These are phyloP conservation scores for Pachymerium ferrugineum DNA, from an alignment of 2,888 invertebrate genomes.

Conservation along the genomic window DNA sequence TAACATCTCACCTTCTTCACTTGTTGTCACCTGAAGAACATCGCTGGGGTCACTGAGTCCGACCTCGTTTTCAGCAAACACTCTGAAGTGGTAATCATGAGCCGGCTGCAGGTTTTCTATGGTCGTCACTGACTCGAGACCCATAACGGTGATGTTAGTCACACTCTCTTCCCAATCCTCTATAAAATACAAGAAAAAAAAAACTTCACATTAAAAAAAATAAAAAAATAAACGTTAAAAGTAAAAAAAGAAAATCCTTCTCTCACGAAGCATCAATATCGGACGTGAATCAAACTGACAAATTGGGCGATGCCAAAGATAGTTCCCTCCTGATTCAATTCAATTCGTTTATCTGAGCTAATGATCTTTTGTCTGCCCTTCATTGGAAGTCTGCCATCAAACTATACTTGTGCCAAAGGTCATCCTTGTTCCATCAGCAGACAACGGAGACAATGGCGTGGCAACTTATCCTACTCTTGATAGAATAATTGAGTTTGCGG, in stretches of 20 bases:
- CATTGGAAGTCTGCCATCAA: conserved; percentile 21
- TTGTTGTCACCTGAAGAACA: conserved; percentile 87
- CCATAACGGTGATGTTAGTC: conserved; percentile 8
- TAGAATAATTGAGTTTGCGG: conserved; percentile 27
- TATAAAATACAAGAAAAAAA: neutral
- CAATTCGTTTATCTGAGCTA: conserved; percentile 27
- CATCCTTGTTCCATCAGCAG: conserved; percentile 15
- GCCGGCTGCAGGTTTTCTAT: conserved; percentile 68
- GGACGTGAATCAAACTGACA: conserved; percentile 14
- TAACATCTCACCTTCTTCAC: conserved; percentile 66
- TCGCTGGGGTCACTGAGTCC: conserved; percentile 87
- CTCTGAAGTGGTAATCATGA: conserved; percentile 85
- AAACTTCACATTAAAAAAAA: neutral
- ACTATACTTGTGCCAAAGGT: conserved; percentile 17
- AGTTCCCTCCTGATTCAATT: conserved; percentile 23
- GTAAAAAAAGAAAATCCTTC: neutral
- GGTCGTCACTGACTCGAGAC: conserved; percentile 29
- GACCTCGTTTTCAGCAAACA: conserved; percentile 88
- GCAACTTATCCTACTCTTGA: conserved; percentile 16
- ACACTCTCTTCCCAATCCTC: conserved; percentile 29
- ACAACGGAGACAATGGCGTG: conserved; percentile 24
- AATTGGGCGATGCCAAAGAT: conserved; percentile 19
- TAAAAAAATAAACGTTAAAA: neutral
- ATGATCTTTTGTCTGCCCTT: conserved; percentile 25
- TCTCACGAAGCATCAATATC: neutral